Percentiles rank a stretch among this genome's conserved stretches.
Evolutionary conservation across 2,888 invertebrate genomes (phyloP).

Genomic region (Eilema depressum): DNA sequence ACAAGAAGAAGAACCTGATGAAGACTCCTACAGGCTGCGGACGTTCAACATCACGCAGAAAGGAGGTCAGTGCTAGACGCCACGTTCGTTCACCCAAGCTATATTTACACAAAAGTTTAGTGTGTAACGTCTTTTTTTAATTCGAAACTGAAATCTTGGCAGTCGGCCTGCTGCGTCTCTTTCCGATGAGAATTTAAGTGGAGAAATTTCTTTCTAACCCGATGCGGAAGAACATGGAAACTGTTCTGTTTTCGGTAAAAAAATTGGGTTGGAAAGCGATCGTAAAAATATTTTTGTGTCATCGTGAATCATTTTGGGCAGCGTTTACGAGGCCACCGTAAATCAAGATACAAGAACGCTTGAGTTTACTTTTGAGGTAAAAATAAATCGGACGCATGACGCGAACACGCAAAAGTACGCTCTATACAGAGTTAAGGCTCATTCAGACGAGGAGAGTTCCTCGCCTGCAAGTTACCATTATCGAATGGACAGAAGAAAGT

Average conservation of each 20-base stretch:
- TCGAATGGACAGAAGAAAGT: too few species aligned
- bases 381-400: slow-evolving; percentile 64
- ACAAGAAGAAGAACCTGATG: slow-evolving; percentile 89
- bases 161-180: slow-evolving; percentile 61
- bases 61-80: slow-evolving; percentile 89
- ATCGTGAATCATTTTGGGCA: slow-evolving; percentile 71
- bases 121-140: slow-evolving; percentile 68
- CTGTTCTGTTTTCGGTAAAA: slow-evolving; percentile 41
- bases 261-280: slow-evolving; percentile 65
- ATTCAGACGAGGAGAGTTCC: too few species aligned
- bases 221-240: slow-evolving; percentile 50
- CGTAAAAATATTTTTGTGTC: slow-evolving; percentile 66
- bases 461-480: too few species aligned
- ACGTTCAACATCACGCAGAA: slow-evolving; percentile 97
- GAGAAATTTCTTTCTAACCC: slow-evolving; percentile 43
- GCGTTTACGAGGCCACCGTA: slow-evolving; percentile 73
- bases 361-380: slow-evolving; percentile 74
- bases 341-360: slow-evolving; percentile 72
- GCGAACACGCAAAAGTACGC: slow-evolving; percentile 41
- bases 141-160: slow-evolving; percentile 75
- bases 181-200: slow-evolving; percentile 57
- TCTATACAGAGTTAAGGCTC: slow-evolving; percentile 35
- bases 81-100: slow-evolving; percentile 78
- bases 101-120: slow-evolving; percentile 70
- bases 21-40: slow-evolving; percentile 95